Conservation (phyloP, 92 coral and sea anemone species). For the Porites rus region DNA sequence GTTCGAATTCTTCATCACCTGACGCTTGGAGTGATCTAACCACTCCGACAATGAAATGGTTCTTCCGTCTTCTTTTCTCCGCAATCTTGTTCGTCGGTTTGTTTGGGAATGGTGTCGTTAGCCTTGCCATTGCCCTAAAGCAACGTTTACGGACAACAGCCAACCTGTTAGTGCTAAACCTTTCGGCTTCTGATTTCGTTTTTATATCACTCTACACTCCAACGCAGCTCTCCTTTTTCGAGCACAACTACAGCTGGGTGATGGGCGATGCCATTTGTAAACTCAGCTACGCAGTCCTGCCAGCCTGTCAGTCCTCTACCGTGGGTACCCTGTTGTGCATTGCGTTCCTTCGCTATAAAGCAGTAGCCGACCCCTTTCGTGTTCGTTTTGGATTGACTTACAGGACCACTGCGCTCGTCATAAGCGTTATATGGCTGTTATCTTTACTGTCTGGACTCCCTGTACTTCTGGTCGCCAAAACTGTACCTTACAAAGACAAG, state of each 20-base stretch:
- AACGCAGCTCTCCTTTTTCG: conserved; percentile 77
- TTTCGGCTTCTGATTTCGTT: conserved; percentile 76
- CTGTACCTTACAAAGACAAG: conserved; percentile 5
- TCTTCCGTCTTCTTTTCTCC: conserved; percentile 71
- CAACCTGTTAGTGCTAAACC: conserved; percentile 75
- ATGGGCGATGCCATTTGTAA: conserved; percentile 77
- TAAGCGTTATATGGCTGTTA: conserved; percentile 68
- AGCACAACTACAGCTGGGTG: conserved; percentile 81
- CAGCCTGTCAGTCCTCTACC: conserved; percentile 67
- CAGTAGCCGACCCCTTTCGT: conserved; percentile 70
- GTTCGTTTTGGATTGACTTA: conserved; percentile 54
- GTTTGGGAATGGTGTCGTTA: conserved; percentile 77
- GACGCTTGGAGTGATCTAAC: conserved; percentile 31
- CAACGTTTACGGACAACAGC: conserved; percentile 73
- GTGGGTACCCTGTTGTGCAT: conserved; percentile 74
- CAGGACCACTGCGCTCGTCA: conserved; percentile 55
- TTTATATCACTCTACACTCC: conserved; percentile 78
- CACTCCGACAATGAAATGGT: conserved; percentile 64
- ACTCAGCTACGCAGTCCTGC: conserved; percentile 63
- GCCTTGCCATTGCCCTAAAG: conserved; percentile 59
- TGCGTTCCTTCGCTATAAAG: conserved; percentile 76
- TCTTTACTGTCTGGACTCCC: conserved; percentile 51
- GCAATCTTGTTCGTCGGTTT: conserved; percentile 65
- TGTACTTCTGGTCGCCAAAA: conserved; percentile 33
- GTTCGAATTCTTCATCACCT: not conserved